These are phyloP conservation scores for Tribolium freemani DNA, from an alignment of 2,888 invertebrate species.

Conservation along the genomic window DNA sequence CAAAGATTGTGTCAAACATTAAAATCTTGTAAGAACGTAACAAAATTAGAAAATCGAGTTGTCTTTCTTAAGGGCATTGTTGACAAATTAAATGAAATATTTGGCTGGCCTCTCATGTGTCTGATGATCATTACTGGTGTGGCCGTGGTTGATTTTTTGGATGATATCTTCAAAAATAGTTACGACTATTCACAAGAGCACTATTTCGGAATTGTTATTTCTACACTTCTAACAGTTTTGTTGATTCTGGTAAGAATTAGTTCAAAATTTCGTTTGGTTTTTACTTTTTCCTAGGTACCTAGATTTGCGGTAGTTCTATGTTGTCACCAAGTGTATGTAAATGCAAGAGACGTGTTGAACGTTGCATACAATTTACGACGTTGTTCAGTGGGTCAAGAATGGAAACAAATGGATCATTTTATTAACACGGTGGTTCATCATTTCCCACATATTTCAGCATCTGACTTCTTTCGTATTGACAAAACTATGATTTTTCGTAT, in stretches of 20 bases:
- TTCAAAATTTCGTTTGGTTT: not conserved
- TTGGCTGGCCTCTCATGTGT: slow-evolving; percentile 1
- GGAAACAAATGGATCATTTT: not conserved
- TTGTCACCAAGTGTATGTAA: not conserved
- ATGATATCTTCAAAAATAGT: slow-evolving; percentile 25
- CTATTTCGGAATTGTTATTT: not conserved
- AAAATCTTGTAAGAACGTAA: not conserved
- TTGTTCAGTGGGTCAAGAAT: not conserved
- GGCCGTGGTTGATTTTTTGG: slow-evolving; percentile 4
- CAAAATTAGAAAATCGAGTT: not conserved
- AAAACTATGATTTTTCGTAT: not conserved
- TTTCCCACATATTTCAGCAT: not conserved
- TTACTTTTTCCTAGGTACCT: not conserved
- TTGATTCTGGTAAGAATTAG: not conserved
- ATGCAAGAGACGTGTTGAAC: not conserved
- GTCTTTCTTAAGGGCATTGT: not conserved
- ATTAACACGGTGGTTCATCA: not conserved
- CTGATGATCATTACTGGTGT: not conserved
- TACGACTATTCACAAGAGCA: not conserved
- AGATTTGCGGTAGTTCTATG: not conserved
- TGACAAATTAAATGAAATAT: slow-evolving; percentile 3
- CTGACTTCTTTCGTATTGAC: not conserved
- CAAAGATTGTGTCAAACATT: not conserved
- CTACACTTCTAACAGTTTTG: not conserved
- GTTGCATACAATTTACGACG: not conserved